Base-by-base conservation (phyloP, 2,113 vertebrate species). In the Ammodytes marinus region DNA sequence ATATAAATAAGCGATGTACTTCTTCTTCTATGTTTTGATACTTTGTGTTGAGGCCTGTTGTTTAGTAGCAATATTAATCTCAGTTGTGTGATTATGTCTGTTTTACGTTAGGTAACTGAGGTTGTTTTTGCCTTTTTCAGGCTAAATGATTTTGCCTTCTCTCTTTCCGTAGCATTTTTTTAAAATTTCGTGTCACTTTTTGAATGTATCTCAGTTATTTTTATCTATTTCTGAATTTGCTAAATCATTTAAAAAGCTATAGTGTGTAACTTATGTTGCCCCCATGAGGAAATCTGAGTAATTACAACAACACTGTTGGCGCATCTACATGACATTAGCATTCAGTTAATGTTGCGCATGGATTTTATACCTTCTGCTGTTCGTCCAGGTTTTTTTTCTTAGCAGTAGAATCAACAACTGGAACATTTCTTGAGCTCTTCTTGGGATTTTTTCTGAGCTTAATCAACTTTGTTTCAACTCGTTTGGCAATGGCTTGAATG, bases 101-200 rank as follows among this genome's bases (percentile, higher is more conserved):
- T 82, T 90, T 86, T 12, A 59, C 74, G 27, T 87, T 93, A 86
- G 83, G 83, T 83, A 89, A 86, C 86, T 73, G 83, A 86, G 83
- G 77, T 87, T 79, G 79, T 90, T 87, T 76, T 86, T 87, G 87
- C 91, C 90, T 93, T 92, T 27, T 90, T 77, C 70, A 72, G 84
- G 85, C 86, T 86, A 88, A 91, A 86, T 86, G 82, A 88, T 84
- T 27, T 91, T 91, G 91, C 92, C 93, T 94, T 94, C 80, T 88
- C 55, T 82, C 68, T 87, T 15, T 27, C 27, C 27, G 27, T 76
- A 85, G 75, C 75, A 74, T 85, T 11, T 84, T 77, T 86, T 86
- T 77, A 65, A 39, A 13, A 35, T 75, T 45, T 73, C 54, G 11
- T 68, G 57, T 86, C 67, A 81, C 58, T 79, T 45, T 74, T 73